Evolutionary conservation across 2,888 invertebrate species (phyloP), one percentile per base, ranked within the genome.

Genomic region (Hoplodrina blanda): DNA sequence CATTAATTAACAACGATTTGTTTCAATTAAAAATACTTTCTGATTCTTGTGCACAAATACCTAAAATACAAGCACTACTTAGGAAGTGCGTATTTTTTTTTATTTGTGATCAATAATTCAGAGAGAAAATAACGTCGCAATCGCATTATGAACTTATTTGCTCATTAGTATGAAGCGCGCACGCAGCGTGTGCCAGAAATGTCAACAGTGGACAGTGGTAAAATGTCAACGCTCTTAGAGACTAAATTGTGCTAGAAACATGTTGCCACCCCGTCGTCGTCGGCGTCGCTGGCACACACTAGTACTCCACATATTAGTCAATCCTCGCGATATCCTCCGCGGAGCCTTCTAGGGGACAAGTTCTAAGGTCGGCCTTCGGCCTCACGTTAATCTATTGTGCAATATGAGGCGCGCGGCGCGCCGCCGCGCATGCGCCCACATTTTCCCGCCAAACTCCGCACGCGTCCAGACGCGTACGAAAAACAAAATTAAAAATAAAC

Each of bases 401-500:
- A 94, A 94, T 90, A 89, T 90, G 90, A 86, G 88, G 91, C 89
- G 90, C 90, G 90, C 91, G 88, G 90, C 86, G 87, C 86, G 82
- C 80, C 73, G 88, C 89, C 88, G 93, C 92, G 91, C 92, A 88
- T 89, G 93, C 93, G 91, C 91, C 75, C 79, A 88, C 94, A 94
- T 93, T 94, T 94, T 94, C 93, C 93, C 94, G 94, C 94, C 93
- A 92, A 90, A 90, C 93, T 87, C 87, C 88, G 90, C 87, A 83
- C 87, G 91, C 88, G 91, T 83, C 84, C 84, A 90, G 89, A 86
- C 92, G 91, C 91, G 88, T 90, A 82, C 79, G 66, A 84, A 85
- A 87, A 85, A 33, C 33, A 84, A 84, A 82, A 25, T 25, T 11
- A 52, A 60, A 81, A 82, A 81, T 81, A 76, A 79, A 81, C 80